These are phyloP conservation scores for Emydoidea blandingii DNA, from an alignment of 2,797 vertebrate species.

Conservation along the genomic window DNA sequence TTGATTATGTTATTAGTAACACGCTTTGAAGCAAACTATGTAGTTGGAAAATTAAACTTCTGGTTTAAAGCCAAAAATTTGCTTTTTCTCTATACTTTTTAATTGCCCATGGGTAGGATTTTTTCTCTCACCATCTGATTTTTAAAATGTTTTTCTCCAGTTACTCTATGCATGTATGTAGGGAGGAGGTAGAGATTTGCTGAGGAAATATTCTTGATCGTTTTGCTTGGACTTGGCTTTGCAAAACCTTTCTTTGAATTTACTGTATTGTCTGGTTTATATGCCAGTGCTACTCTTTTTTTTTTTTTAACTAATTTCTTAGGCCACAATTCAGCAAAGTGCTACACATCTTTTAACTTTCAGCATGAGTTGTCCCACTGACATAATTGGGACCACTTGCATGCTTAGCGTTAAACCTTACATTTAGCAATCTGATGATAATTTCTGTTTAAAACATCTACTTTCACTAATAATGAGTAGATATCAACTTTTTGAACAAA, in stretches of 20 bases:
- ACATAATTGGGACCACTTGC: background rate
- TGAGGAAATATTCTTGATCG: background rate
- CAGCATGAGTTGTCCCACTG: background rate
- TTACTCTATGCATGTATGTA: too few relatives aligned
- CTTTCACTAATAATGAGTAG: background rate
- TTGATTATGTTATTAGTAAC: too few relatives aligned
- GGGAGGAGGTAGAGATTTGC: too few relatives aligned
- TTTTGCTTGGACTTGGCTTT: background rate
- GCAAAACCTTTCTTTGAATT: background rate
- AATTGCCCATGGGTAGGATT: too few relatives aligned
- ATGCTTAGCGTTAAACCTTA: background rate
- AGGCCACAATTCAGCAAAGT: background rate
- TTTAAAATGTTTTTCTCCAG: too few relatives aligned
- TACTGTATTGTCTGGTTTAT: background rate
- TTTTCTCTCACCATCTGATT: too few relatives aligned
- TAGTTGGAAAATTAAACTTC: background rate
- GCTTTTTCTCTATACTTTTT: too few relatives aligned
- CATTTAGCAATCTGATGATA: background rate
- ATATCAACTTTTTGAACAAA: background rate
- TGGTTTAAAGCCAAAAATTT: background rate
- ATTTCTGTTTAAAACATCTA: background rate
- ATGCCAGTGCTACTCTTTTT: background rate
- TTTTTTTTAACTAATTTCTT: background rate
- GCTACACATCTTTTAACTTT: background rate
- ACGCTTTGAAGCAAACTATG: background rate